Evolutionary conservation across 2,888 invertebrate species (phyloP), one percentile per base, ranked within the genome.

Genomic region (Eumacrocentrus americanus): DNA sequence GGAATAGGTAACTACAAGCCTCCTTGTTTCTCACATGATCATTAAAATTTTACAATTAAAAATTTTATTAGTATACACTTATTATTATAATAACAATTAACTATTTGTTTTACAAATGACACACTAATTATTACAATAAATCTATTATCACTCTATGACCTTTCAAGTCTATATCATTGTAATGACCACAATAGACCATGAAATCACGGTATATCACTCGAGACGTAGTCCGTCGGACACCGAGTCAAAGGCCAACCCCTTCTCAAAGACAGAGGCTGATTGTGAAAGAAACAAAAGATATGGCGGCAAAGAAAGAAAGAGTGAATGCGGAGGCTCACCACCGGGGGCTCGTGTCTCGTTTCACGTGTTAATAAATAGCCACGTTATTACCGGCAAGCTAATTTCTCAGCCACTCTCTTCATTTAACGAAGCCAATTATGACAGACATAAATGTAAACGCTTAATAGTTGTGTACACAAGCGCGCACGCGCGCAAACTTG

Each of bases 381-480:
- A 64, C 69, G 74, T 78, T 78, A 78, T 78, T 78, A 76, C 78
- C 72, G 67, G 67, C 77, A 74, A 78, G 78, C 76, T 78, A 78
- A 78, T 78, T 78, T 72, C 74, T 76, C 74, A 67, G 72, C 73
- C 74, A 76, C 78, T 78, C 77, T 76, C 76, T 75, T 75, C 78
- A 72, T 78, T 78, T 77, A 77, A 78, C 78, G 75, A 74, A 78
- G 78, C 74, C 76, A 78, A 78, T 78, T 78, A 78, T 76, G 78
- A 76, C 72, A 74, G 75, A 69, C 77, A 77, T 78, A 77, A 78
- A 78, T 75, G 74, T 76, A 74, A 77, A 75, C 73, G 71, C 72
- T 77, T 77, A 74, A 78, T 78, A 75, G 76, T 75, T 75, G 72
- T 78, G 75, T 75, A 76, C 75, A 77, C 75, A 77, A 44, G 37